A percentile compares a stretch with the other conserved stretches of the same genome.
Evolutionary conservation across 2,113 vertebrate species (phyloP).

Genomic region (Hyla sarda): DNA sequence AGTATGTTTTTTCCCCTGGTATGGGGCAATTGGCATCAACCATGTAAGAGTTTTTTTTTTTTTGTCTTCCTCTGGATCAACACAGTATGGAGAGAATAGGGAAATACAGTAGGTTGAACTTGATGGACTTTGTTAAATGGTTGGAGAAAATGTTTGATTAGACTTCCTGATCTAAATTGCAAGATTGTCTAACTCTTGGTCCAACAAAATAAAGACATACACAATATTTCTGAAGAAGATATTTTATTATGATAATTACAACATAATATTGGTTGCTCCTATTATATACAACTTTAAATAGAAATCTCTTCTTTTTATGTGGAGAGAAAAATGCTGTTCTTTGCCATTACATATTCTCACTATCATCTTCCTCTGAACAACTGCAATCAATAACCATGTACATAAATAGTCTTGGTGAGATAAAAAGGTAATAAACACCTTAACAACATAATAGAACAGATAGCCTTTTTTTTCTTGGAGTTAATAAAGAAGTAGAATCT

Average conservation of each 20-base stretch:
- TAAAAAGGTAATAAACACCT: constrained; percentile 56
- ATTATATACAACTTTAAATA: constrained; percentile 33
- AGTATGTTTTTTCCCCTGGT: too few species aligned
- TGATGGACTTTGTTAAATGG: too few species aligned
- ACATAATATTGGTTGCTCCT: neutral
- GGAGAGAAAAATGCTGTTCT: constrained; percentile 30
- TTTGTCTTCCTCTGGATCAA: too few species aligned
- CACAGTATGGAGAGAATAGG: too few species aligned
- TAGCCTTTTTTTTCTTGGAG: constrained; percentile 35
- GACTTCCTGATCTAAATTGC: neutral
- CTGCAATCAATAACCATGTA: constrained; percentile 51
- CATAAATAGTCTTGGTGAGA: constrained; percentile 54
- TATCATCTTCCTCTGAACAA: constrained; percentile 45
- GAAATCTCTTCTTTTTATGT: constrained; percentile 31
- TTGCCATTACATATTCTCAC: constrained; percentile 24
- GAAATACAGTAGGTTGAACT: too few species aligned
- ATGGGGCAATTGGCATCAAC: too few species aligned
- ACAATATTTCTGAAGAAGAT: neutral
- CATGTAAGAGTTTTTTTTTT: too few species aligned
- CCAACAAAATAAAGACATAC: neutral
- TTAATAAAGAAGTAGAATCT: constrained; percentile 49
- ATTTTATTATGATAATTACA: constrained; percentile 25
- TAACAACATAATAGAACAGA: constrained; percentile 55
- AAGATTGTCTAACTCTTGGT: too few species aligned
- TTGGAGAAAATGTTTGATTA: too few species aligned